These are phyloP conservation scores for Nycticryphes semicollaris DNA, from an alignment of 2,113 vertebrate genomes.

Conservation along the genomic window DNA sequence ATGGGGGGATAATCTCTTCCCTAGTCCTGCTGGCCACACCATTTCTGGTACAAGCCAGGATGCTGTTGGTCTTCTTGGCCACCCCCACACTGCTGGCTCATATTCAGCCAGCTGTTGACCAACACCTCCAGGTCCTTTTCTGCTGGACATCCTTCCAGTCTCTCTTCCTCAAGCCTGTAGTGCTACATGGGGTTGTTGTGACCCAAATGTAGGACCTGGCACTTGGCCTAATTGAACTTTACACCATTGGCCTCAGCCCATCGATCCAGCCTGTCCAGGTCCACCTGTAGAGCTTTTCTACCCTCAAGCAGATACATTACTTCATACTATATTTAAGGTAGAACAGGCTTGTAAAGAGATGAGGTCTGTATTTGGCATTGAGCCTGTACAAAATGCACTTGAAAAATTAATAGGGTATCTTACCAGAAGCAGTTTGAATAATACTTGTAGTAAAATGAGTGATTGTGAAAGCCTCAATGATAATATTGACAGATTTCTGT, in stretches of 20 bases:
- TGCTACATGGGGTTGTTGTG: accelerated
- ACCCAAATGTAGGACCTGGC: accelerated
- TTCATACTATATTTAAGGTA: neutral
- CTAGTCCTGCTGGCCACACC: neutral
- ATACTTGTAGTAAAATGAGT: neutral
- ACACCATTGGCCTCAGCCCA: accelerated
- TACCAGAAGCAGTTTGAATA: neutral
- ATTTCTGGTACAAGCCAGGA: neutral
- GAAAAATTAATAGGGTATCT: neutral
- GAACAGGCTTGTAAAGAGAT: neutral
- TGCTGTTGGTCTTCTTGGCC: neutral
- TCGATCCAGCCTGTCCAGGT: neutral
- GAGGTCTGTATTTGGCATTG: neutral
- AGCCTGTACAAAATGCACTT: neutral
- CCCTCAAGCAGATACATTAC: neutral
- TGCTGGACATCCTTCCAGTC: accelerated
- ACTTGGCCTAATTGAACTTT: neutral
- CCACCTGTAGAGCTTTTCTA: neutral
- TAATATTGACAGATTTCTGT: neutral
- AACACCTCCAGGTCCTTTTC: neutral
- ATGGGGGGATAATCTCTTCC: accelerated
- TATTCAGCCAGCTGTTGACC: accelerated
- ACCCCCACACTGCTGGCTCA: neutral
- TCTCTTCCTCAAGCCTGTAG: no score
- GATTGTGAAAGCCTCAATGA: accelerated